phyloP scores from a whole-genome alignment of 2,888 invertebrate species.

The Ctenicera cuprea region DNA sequence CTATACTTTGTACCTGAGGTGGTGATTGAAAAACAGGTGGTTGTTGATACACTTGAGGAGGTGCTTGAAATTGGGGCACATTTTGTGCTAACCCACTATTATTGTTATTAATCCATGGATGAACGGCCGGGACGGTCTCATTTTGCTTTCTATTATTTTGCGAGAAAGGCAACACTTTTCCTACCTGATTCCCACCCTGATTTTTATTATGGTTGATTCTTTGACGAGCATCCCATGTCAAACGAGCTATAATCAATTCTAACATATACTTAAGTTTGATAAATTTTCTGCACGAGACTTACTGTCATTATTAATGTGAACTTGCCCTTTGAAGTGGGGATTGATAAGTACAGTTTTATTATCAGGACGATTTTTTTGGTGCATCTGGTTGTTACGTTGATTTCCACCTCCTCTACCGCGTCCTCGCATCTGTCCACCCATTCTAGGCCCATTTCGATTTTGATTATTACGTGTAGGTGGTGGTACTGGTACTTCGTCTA shows the following conservation, averaged over 20 bases:
- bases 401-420: slow-evolving; percentile 32
- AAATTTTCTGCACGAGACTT: slow-evolving; percentile 54
- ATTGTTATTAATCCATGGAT: slow-evolving; percentile 53
- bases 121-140: slow-evolving; percentile 37
- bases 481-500: slow-evolving; percentile 38
- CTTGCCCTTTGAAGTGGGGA: slow-evolving; percentile 80
- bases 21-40: too few relatives aligned
- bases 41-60: slow-evolving; percentile 34
- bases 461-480: slow-evolving; percentile 4
- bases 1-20: slow-evolving; percentile 39
- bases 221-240: slow-evolving; percentile 58
- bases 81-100: slow-evolving; percentile 16
- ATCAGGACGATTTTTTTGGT: neutral
- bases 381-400: slow-evolving; percentile 34
- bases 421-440: slow-evolving; percentile 16
- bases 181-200: slow-evolving; percentile 40
- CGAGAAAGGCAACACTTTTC: slow-evolving; percentile 27
- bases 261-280: too few relatives aligned
- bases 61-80: slow-evolving; percentile 37
- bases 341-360: slow-evolving; percentile 80
- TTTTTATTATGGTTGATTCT: slow-evolving; percentile 35
- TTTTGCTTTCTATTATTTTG: slow-evolving; percentile 30
- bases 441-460: slow-evolving; percentile 30
- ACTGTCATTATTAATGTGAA: slow-evolving; percentile 76
- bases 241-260: slow-evolving; percentile 55